Conservation (phyloP, 2,113 vertebrate genomes). For the Sturnira hondurensis region DNA sequence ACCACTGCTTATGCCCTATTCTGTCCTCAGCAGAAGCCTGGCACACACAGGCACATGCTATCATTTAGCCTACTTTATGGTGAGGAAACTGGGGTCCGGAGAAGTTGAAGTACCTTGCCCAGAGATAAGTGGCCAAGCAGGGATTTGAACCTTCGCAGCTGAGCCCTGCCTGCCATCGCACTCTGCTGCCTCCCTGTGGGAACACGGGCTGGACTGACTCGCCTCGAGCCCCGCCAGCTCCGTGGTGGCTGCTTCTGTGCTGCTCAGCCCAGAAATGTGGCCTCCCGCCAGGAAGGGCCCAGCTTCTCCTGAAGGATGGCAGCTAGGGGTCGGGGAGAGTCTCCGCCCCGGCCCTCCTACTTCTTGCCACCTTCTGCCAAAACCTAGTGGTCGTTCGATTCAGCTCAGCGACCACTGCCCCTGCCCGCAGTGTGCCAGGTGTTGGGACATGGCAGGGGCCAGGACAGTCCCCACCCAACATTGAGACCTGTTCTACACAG, state of each 20-base stretch:
- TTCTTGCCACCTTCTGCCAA: neutral
- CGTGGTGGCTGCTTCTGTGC: rapidly evolving
- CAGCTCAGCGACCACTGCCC: neutral
- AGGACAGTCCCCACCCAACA: neutral
- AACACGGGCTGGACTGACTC: neutral
- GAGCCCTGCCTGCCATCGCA: neutral
- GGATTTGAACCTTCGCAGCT: neutral
- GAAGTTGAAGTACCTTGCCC: neutral
- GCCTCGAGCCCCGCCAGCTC: neutral
- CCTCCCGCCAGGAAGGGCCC: neutral
- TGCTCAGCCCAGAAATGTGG: neutral
- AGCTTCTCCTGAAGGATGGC: neutral
- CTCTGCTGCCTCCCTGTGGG: neutral
- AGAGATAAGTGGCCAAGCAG: neutral
- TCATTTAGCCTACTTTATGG: neutral
- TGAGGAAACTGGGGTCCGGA: neutral
- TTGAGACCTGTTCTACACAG: rapidly evolving
- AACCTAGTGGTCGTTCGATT: neutral
- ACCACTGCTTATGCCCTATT: neutral
- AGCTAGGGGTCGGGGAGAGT: too few relatives aligned
- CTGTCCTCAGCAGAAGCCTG: neutral
- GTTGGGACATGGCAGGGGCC: neutral
- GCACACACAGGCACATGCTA: neutral
- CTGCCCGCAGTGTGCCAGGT: neutral
- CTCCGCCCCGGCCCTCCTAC: neutral